These are phyloP conservation scores for Mesochorus sp. DNA, from an alignment of 2,888 invertebrate species.

Conservation along the genomic window DNA sequence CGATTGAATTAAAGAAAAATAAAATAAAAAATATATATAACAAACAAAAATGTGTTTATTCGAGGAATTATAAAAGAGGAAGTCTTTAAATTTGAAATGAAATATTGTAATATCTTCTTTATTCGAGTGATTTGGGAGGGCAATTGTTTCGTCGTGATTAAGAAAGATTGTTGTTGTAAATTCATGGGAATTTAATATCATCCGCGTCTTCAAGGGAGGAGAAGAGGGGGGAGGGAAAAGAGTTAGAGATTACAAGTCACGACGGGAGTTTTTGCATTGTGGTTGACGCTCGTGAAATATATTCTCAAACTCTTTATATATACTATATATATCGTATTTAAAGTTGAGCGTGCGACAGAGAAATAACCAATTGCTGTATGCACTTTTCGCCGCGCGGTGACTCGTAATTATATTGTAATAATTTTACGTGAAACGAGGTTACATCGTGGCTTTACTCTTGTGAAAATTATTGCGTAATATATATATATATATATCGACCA, in stretches of 20 bases:
- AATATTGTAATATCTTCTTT: constrained; percentile 10
- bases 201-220: background rate
- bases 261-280: constrained; percentile 35
- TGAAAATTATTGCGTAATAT: constrained; percentile 15
- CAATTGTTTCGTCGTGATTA: constrained; percentile 42
- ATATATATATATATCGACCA: constrained; percentile 1
- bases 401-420: constrained; percentile 45
- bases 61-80: no score
- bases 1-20: no score
- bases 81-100: background rate
- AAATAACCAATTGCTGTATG: constrained; percentile 8
- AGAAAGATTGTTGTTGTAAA: constrained; percentile 41
- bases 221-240: background rate
- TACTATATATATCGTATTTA: constrained; percentile 26
- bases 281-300: background rate
- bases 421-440: constrained; percentile 52
- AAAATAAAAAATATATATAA: background rate
- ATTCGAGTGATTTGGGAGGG: background rate
- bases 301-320: constrained; percentile 40
- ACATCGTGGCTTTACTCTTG: constrained; percentile 33
- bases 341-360: constrained; percentile 18
- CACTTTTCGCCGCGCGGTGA: background rate
- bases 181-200: constrained; percentile 46
- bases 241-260: constrained; percentile 10
- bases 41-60: no score